Evolutionary conservation across 2,113 vertebrate species (phyloP).

Genomic region (Lagopus muta): DNA sequence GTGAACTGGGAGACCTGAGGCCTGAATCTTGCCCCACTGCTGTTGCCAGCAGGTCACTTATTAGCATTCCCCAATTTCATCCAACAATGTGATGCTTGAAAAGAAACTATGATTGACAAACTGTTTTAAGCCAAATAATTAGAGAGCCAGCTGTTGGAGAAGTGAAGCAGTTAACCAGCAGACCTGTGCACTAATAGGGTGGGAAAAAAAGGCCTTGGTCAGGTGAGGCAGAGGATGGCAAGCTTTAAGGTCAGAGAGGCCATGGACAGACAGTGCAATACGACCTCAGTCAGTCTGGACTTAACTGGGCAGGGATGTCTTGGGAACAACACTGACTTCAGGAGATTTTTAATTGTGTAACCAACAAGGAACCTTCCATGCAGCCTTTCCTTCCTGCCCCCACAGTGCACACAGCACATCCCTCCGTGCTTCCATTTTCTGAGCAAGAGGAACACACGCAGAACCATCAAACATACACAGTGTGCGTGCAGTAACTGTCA

Average conservation of each 20-base stretch:
- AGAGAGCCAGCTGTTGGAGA: background rate
- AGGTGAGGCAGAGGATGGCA: background rate
- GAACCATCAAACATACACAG: background rate
- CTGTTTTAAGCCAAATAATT: background rate
- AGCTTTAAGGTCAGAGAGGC: background rate
- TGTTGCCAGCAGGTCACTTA: background rate
- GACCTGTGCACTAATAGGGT: background rate
- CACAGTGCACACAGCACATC: background rate
- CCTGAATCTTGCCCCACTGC: background rate
- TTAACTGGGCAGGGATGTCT: background rate
- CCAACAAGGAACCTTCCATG: background rate
- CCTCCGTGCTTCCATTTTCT: background rate
- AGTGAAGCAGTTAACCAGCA: background rate
- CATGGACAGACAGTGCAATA: background rate
- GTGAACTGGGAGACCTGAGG: background rate
- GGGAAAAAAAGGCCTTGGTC: background rate
- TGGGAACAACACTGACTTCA: background rate
- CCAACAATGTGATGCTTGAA: background rate
- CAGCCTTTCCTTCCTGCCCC: background rate
- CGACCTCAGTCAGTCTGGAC: background rate
- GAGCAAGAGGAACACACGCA: background rate
- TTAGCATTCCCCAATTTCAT: background rate
- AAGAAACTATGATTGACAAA: background rate
- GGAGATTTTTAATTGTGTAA: background rate
- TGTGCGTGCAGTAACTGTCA: background rate